Evolutionary conservation across 2,797 vertebrate species (phyloP), one percentile per base, ranked within the genome.

Genomic region (Gila robusta): DNA sequence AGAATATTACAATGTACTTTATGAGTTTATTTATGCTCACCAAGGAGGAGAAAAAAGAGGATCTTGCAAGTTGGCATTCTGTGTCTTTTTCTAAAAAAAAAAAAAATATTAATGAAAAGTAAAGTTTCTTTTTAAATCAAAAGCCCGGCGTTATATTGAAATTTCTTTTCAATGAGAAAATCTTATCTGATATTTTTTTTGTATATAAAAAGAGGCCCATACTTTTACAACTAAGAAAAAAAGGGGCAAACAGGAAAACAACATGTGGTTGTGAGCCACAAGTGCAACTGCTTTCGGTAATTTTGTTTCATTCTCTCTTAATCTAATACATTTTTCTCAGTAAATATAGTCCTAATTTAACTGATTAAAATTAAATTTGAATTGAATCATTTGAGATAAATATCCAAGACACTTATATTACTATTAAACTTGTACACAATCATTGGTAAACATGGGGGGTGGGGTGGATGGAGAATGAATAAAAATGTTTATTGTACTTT

Each of bases 1-100:
- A 79, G 39, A 79, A 79, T n/a, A 78, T 35, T 59, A 64, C 23
- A 62, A 26, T 79, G 71, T 16, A 28, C 0, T 19, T 19, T 10
- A 26, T 76, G 12, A n/a, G 35, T 47, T 17, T 52, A 35, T 77
- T 70, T 12, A 41, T 71, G 32, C 84, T 86, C 10, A 86, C 84
- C 77, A 72, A 85, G 16, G 10, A 79, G 3, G 4, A 66, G 26
- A 54, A 54, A 78, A 73, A 74, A 37, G 1, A 28, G 14, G 37
- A 49, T 39, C 84, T 66, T 81, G 28, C 17, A 72, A 71, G n/a
- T 16, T 28, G 32, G 3, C 69, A 80, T 80, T 67, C 41, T 69
- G 44, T 52, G 73, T 21, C 67, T 73, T 52, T 79, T 79, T 56
- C 35, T 23, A 56, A 56, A 81, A 54, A 35, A n/a, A n/a, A n/a